Base-by-base conservation (phyloP, 2,797 vertebrate species). In the Enteromius afrohamiltoni region DNA sequence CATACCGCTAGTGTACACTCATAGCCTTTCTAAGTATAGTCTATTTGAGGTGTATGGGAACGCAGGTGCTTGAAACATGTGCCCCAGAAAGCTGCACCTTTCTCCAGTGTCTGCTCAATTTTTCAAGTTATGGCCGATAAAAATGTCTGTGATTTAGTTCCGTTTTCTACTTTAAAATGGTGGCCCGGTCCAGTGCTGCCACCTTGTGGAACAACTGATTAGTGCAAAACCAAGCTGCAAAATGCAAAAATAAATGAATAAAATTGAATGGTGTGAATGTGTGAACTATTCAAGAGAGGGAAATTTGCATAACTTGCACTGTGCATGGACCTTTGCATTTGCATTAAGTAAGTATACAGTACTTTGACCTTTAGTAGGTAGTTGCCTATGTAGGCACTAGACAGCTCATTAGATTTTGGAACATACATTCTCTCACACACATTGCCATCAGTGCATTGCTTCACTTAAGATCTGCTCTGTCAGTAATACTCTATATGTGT, bases 401-500 rank as follows among this genome's bases (percentile, higher is more conserved):
- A 34, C 26, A 13, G 29, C 19, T 76, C 74, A 58, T 9, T 60
- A 26, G 21, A 7, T 60, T 77, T 77, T 26, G n/a, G 1, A 60
- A 60, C n/a, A 45, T 17, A 68, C 26, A 51, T 51, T 19, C 26
- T 73, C 8, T 31, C 8, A 34, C 16, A 60, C 31, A 26, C 1
- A 31, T 31, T 77, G 9, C 75, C 11, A 16, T 62, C 23, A 64
- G 9, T 42, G 40, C 40, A 37, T n/a, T 55, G n/a, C 26, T 23
- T 75, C 80, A 68, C 60, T 60, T 68, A 62, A 62, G 14, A 34
- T 29, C n/a, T 31, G 23, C n/a, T 76, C 23, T 42, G 55, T 17
- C 4, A 70, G 71, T 73, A 77, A 77, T 40, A 58, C 4, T 6
- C 77, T 40, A 19, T 85, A 73, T 40, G 37, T 74, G 69, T 76